phyloP scores from a whole-genome alignment of 37 sponge, comb jelly and placozoan species.

The Eunapius fragilis region DNA sequence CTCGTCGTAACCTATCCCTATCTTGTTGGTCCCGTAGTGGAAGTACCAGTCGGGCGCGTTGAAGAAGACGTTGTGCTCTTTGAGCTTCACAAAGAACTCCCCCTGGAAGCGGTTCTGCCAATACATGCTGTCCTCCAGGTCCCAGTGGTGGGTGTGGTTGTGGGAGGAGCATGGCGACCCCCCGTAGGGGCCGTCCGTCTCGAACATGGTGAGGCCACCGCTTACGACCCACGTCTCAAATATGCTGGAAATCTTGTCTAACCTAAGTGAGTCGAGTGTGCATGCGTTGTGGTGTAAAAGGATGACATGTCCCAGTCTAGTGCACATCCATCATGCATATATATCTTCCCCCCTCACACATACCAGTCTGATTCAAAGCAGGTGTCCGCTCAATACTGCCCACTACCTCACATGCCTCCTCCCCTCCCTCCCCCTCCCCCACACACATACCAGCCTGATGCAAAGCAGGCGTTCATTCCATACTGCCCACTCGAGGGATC shows the following conservation, averaged over 20 bases:
- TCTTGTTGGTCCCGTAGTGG: constrained; percentile 57
- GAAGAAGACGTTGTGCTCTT: constrained; percentile 50
- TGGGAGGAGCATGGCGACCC: constrained; percentile 39
- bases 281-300: too few species aligned
- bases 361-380: constrained; percentile 74
- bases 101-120: constrained; percentile 58
- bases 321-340: not conserved
- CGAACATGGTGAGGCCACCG: constrained; percentile 46
- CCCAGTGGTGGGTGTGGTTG: constrained; percentile 48
- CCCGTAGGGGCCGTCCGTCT: constrained; percentile 75
- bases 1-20: constrained; percentile 64
- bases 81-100: constrained; percentile 40
- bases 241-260: constrained; percentile 41
- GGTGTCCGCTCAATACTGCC: constrained; percentile 19
- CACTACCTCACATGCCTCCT: too few species aligned
- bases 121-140: constrained; percentile 42
- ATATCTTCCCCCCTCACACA: not conserved
- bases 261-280: constrained; percentile 19
- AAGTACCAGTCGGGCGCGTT: constrained; percentile 65
- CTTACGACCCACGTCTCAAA: constrained; percentile 39
- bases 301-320: too few species aligned
- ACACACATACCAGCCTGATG: constrained; percentile 65
- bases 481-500: constrained; percentile 4
- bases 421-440: too few species aligned
- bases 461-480: constrained; percentile 56